A percentile compares a stretch with the other conserved stretches of the same genome.
phyloP scores from a whole-genome alignment of 1,140 invertebrate species.

The Mizuhopecten yessoensis region DNA sequence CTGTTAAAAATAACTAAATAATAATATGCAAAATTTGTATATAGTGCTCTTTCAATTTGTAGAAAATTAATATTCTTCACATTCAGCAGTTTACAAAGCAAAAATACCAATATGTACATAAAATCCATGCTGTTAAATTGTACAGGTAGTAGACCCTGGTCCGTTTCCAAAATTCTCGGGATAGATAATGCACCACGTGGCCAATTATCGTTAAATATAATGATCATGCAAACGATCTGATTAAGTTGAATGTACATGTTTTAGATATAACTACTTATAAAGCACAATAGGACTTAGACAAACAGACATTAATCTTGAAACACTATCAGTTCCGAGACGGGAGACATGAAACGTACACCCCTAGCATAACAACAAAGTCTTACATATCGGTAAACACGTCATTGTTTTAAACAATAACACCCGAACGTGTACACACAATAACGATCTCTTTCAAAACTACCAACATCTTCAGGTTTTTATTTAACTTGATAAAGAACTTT shows the following conservation, averaged over 20 bases:
- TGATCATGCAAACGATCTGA: background rate
- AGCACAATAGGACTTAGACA: background rate
- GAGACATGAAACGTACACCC: background rate
- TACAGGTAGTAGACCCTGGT: background rate
- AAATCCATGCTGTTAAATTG: background rate
- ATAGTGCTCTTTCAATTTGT: no score
- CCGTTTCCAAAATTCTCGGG: background rate
- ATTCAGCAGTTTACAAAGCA: no score
- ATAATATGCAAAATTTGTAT: no score
- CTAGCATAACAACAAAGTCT: background rate
- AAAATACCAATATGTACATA: slow-evolving; percentile 11
- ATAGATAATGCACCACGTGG: background rate
- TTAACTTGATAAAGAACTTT: background rate
- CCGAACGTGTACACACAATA: background rate
- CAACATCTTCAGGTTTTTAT: background rate
- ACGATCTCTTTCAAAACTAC: background rate
- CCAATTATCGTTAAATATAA: background rate
- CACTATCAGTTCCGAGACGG: background rate
- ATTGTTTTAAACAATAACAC: background rate
- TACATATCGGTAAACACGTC: background rate
- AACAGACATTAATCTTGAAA: background rate
- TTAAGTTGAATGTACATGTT: background rate
- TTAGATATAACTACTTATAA: background rate
- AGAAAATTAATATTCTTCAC: no score
- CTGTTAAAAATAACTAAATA: no score